Percentiles rank a stretch among this genome's conserved stretches.
These are phyloP conservation scores for Oncorhynchus tshawytscha DNA, from an alignment of 2,113 vertebrate species.

Conservation along the genomic window DNA sequence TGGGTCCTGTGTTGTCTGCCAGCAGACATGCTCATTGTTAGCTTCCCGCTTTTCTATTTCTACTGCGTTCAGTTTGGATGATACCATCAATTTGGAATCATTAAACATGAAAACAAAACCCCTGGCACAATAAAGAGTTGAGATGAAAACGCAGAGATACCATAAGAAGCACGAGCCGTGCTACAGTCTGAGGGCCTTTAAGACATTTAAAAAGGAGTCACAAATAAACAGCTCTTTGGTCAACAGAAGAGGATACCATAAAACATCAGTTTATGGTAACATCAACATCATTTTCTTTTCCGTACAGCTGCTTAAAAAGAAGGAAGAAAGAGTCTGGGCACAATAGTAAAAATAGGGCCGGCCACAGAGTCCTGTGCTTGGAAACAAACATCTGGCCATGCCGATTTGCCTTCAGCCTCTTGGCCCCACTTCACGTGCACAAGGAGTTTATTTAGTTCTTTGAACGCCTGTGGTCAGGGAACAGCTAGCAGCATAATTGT, in stretches of 20 bases:
- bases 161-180: conserved; percentile 13
- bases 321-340: conserved; percentile 67
- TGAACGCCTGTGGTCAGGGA: conserved; percentile 67
- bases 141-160: conserved; percentile 50
- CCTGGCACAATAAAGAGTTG: conserved; percentile 32
- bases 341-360: conserved; percentile 75
- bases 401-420: conserved; percentile 60
- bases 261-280: conserved; percentile 59
- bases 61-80: conserved; percentile 23
- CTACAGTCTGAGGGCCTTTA: conserved; percentile 38
- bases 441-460: conserved; percentile 66
- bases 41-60: neutral
- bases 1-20: neutral
- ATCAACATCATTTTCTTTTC: conserved; percentile 60
- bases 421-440: conserved; percentile 64
- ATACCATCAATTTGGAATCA: conserved; percentile 33
- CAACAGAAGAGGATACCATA: conserved; percentile 73
- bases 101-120: conserved; percentile 37
- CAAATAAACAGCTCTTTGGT: conserved; percentile 63
- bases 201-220: too few relatives aligned
- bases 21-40: neutral
- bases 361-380: conserved; percentile 72
- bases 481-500: conserved; percentile 70
- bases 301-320: conserved; percentile 68
- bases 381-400: conserved; percentile 76